Evolutionary conservation across 2,888 invertebrate species (phyloP), one percentile per base, ranked within the genome.

Genomic region (Anorthoa munda): DNA sequence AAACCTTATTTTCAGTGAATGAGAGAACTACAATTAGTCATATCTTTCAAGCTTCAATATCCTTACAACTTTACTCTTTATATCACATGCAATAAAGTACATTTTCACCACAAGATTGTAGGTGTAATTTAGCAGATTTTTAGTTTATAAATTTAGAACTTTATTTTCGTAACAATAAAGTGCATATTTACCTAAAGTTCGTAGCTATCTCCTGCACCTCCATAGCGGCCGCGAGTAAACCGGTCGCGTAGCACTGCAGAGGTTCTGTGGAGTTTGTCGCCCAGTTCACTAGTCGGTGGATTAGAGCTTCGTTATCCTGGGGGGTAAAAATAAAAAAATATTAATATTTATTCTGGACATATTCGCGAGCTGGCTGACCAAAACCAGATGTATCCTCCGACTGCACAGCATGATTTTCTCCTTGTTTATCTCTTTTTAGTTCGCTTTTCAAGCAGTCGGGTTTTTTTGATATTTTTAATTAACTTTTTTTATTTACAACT

Each of bases 171-270:
- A 0, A 31, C 12, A 11, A 46, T 48, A 55, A 26, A 66, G 15
- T 46, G 17, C 0, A 50, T 4, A 31, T 59, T 72, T 18, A 97
- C 97, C 97, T 97, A 90, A 98, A 99, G 88, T 98, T 98, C 5
- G 98, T 98, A 0, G 99, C 99, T 75, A 99, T 98, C 87, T 99
- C 99, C 86, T 98, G 98, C 5, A 99, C 98, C 93, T 99, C 99
- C 99, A 99, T 99, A 0, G 99, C 99, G 17, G 99, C 98, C 0
- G 99, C 99, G 45, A 99, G 95, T 23, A 99, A 96, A 0, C 99
- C 99, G 0, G 99, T 99, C 0, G 99, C 98, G 94, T 99, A 99
- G 81, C 98, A 99, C 91, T 98, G 98, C 55, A 99, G 95, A 0
- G 99, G 99, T 92, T 99, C 99, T 18, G 97, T 96, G 0, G 98